These are phyloP conservation scores for Helobdella robusta DNA, from an alignment of 2,888 invertebrate genomes.

Conservation along the genomic window DNA sequence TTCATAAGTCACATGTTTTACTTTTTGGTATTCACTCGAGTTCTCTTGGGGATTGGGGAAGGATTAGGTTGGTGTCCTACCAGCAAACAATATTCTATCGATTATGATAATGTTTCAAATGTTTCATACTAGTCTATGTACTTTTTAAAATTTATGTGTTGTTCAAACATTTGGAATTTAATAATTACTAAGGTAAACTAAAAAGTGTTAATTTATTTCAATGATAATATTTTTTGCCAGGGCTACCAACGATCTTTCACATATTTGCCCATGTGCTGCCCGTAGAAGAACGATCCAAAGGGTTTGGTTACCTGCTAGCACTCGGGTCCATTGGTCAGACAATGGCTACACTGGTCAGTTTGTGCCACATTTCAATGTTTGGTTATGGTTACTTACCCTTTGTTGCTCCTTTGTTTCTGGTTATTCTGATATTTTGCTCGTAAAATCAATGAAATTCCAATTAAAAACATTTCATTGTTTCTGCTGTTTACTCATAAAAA, in stretches of 20 bases:
- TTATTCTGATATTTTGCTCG: too few species aligned
- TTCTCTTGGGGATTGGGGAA: slow-evolving; percentile 64
- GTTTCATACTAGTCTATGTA: background rate
- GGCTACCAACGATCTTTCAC: slow-evolving; percentile 66
- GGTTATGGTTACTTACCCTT: too few species aligned
- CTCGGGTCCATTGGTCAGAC: slow-evolving; percentile 68
- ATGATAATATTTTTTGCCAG: too few species aligned
- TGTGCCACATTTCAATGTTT: too few species aligned
- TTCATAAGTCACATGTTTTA: slow-evolving; percentile 58
- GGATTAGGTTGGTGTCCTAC: slow-evolving; percentile 56
- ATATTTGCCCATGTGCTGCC: slow-evolving; percentile 65
- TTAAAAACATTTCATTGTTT: too few species aligned
- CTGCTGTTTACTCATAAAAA: too few species aligned
- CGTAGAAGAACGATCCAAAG: slow-evolving; percentile 62
- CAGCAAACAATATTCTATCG: background rate
- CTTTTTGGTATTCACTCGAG: slow-evolving; percentile 59
- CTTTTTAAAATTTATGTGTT: background rate
- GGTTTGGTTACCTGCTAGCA: slow-evolving; percentile 65
- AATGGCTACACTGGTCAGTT: slow-evolving; percentile 60
- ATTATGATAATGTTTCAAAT: background rate
- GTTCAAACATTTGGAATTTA: background rate
- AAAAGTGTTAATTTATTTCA: slow-evolving; percentile 21
- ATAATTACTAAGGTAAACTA: background rate
- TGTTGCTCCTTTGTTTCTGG: too few species aligned
- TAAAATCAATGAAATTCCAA: too few species aligned